Evolutionary conservation across 2,113 vertebrate species (phyloP), one percentile per base, ranked within the genome.

Genomic region (Aspidoscelis tigris): DNA sequence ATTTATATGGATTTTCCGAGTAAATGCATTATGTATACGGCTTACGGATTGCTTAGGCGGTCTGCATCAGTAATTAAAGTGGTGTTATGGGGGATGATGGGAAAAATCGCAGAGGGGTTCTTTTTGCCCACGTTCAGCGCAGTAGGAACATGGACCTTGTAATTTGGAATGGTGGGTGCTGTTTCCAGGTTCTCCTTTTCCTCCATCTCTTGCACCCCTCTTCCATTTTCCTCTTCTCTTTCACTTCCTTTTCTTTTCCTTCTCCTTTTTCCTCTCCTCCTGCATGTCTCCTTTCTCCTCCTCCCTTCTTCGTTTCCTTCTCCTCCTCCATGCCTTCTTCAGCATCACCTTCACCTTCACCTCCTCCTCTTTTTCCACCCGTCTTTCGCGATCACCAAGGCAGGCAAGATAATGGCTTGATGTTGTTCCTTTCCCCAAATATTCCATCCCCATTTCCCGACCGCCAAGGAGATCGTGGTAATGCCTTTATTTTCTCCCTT

Each of bases 21-120:
- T 94, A 94, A 94, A 94, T 94, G 90, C 80, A 93, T 94, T 93
- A 94, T 95, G 87, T 84, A 89, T 93, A 92, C 92, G 92, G 90
- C 92, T 95, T 94, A 94, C 87, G 90, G 85, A 90, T 94, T 90
- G 90, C 91, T 94, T 92, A 91, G 90, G 44, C 86, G 88, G 82
- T 92, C 90, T 94, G 92, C 89, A 91, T 93, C 91, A 92, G 90
- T 95, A 93, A 93, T 93, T 93, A 95, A 93, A 92, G 74, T 44
- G 53, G 72, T 24, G 44, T 75, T 50, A 66, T 12, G 71, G 26
- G 16, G 81, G 71, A 66, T 50, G 72, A n/a, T 66, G 43, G 22
- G 81, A 76, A 83, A n/a, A 55, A n/a, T 24, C 26, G 33, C 33
- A 33, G 33, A 33, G 33, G 22, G 24, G 33, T 7, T 7, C 2